These are phyloP conservation scores for Callyntrura guangdongensis DNA, from an alignment of 2,888 invertebrate species.

Conservation along the genomic window DNA sequence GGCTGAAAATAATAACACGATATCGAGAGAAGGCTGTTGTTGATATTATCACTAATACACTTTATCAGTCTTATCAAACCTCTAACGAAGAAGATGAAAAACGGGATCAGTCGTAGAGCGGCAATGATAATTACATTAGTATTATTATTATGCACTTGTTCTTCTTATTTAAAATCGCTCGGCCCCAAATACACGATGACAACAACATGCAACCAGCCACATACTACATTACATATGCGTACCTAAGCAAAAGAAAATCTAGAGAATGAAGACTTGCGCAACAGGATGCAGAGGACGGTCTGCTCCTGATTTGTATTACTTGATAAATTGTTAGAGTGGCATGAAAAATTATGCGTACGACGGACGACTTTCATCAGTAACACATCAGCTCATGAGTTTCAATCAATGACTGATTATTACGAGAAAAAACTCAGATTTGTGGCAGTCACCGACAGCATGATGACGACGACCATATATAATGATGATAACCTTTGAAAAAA, in stretches of 20 bases:
- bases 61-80: neutral
- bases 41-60: slow-evolving; percentile 39
- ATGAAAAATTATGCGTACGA: slow-evolving; percentile 49
- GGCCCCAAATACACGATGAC: neutral
- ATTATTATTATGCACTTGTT: slow-evolving; percentile 51
- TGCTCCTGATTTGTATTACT: slow-evolving; percentile 59
- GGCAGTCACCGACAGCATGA: slow-evolving; percentile 8
- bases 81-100: slow-evolving; percentile 46
- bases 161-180: neutral
- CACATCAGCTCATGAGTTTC: slow-evolving; percentile 9
- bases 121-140: slow-evolving; percentile 33
- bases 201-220: neutral
- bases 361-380: slow-evolving; percentile 18
- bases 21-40: neutral
- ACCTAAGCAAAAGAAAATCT: neutral
- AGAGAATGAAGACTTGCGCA: slow-evolving; percentile 62
- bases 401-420: slow-evolving; percentile 45
- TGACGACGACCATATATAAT: slow-evolving; percentile 11
- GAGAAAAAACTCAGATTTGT: slow-evolving; percentile 37
- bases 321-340: slow-evolving; percentile 43
- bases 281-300: slow-evolving; percentile 67
- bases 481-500: slow-evolving; percentile 41
- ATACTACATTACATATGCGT: neutral
- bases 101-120: slow-evolving; percentile 64
- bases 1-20: slow-evolving; percentile 12